Evolutionary conservation across 92 coral and sea anemone species (phyloP).

Genomic region (Muricea muricata): DNA sequence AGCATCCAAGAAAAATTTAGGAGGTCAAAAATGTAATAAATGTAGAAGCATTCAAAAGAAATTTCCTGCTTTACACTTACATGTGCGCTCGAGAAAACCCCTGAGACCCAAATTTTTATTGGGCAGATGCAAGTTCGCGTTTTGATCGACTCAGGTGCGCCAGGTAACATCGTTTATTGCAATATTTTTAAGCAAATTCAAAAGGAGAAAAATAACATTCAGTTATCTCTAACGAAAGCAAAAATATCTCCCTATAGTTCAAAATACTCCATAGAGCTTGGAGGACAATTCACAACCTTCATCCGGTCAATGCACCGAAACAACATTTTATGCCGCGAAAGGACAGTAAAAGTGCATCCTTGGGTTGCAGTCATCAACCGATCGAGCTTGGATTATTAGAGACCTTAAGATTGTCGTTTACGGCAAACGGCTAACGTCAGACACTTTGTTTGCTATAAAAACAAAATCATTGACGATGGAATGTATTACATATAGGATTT

Average conservation of each 20-base stretch:
- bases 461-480: too few species aligned
- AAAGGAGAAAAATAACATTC: background rate
- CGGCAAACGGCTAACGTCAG: too few species aligned
- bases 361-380: too few species aligned
- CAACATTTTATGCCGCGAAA: conserved; percentile 38
- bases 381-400: too few species aligned
- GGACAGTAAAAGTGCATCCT: too few species aligned
- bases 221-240: conserved; percentile 7
- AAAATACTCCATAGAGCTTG: too few species aligned
- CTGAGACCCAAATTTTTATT: conserved; percentile 31
- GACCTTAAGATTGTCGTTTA: too few species aligned
- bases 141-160: conserved; percentile 57
- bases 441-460: too few species aligned
- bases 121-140: conserved; percentile 10
- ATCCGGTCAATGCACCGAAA: conserved; percentile 42
- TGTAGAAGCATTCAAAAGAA: conserved; percentile 38
- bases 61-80: conserved; percentile 19
- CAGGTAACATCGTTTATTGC: conserved; percentile 48
- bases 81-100: background rate
- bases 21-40: too few species aligned
- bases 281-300: conserved; percentile 8
- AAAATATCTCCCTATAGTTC: conserved; percentile 46
- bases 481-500: too few species aligned
- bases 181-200: too few species aligned
- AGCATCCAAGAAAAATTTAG: too few species aligned